Percentiles rank a stretch among this genome's conserved stretches.
Evolutionary conservation across 2,888 invertebrate genomes (phyloP).

Genomic region (Pollenia amentaria): DNA sequence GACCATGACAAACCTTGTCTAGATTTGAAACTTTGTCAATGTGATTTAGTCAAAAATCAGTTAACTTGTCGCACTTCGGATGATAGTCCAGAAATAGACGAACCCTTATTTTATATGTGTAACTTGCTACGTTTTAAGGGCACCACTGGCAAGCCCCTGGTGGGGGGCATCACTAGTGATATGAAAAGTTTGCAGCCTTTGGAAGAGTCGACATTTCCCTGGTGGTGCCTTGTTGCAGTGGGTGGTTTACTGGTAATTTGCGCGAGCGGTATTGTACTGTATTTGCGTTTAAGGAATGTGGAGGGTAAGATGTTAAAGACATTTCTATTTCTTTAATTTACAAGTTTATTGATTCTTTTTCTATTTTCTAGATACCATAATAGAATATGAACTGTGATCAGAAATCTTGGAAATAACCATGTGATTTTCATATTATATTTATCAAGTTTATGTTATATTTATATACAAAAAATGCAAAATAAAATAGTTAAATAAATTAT

Average conservation of each 20-base stretch:
- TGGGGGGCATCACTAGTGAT: slow-evolving; percentile 14
- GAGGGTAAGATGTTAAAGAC: slow-evolving; percentile 38
- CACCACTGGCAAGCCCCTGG: not conserved
- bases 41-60: slow-evolving; percentile 62
- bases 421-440: not conserved
- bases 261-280: not conserved
- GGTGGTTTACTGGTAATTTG: not conserved
- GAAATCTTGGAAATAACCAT: not conserved
- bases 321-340: not conserved
- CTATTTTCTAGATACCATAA: slow-evolving; percentile 42
- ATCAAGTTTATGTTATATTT: no score
- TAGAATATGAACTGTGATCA: slow-evolving; percentile 66
- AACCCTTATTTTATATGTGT: slow-evolving; percentile 48
- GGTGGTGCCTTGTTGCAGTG: slow-evolving; percentile 17
- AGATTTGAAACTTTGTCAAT: slow-evolving; percentile 74
- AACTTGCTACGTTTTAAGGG: not conserved
- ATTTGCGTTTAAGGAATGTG: slow-evolving; percentile 10
- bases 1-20: slow-evolving; percentile 77
- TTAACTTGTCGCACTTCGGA: slow-evolving; percentile 71
- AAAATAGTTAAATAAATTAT: no score
- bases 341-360: not conserved
- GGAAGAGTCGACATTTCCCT: not conserved
- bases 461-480: no score
- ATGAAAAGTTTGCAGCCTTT: slow-evolving; percentile 12
- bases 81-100: slow-evolving; percentile 1